Percentiles rank a stretch among this genome's conserved stretches.
phyloP scores from a whole-genome alignment of 1,140 invertebrate genomes.

The Dreissena polymorpha region DNA sequence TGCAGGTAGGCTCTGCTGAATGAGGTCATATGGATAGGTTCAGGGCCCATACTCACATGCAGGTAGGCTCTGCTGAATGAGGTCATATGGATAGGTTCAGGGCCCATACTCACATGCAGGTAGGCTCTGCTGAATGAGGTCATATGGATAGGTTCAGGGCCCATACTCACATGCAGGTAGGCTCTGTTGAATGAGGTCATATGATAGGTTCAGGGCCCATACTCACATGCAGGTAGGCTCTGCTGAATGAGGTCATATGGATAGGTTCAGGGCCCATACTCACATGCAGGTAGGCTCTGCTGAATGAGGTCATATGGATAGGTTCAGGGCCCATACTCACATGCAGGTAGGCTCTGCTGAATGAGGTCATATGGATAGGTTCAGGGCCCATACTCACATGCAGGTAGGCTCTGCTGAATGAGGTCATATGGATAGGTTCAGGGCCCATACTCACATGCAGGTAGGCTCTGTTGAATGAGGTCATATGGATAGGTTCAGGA shows the following conservation, averaged over 20 bases:
- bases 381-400: neutral
- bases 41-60: neutral
- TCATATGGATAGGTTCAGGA: neutral
- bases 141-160: neutral
- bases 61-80: neutral
- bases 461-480: neutral
- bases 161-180: neutral
- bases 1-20: neutral
- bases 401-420: neutral
- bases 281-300: neutral
- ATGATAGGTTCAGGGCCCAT: neutral
- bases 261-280: neutral
- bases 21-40: neutral
- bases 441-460: neutral
- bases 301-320: neutral
- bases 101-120: neutral
- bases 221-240: neutral
- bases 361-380: neutral
- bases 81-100: neutral
- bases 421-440: neutral
- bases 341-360: neutral
- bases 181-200: neutral
- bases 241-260: neutral
- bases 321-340: neutral
- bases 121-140: neutral